A percentile compares a stretch with the other conserved stretches of the same genome.
Evolutionary conservation across 2,797 vertebrate species (phyloP).

Genomic region (Oreochromis grahami): DNA sequence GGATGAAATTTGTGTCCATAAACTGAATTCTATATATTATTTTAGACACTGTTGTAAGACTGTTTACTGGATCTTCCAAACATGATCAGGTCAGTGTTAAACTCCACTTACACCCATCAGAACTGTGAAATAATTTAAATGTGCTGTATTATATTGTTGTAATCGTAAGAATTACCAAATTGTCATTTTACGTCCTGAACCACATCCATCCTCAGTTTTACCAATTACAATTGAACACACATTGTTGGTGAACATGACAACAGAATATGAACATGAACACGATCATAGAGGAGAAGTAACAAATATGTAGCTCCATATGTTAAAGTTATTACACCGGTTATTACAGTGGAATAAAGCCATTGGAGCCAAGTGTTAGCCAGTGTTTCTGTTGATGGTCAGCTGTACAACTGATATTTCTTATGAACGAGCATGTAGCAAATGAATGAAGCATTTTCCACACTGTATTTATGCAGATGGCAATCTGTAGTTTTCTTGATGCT

Average conservation of each 20-base stretch:
- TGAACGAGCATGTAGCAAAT: neutral
- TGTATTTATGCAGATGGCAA: neutral
- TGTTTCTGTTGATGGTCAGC: neutral
- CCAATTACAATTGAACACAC: fast-evolving
- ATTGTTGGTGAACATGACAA: neutral
- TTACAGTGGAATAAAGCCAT: neutral
- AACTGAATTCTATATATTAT: neutral
- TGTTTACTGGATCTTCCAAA: neutral
- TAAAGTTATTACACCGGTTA: neutral
- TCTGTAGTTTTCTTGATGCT: neutral
- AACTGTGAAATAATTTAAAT: neutral
- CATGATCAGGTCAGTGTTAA: neutral
- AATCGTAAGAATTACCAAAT: neutral
- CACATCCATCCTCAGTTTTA: fast-evolving
- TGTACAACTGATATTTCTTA: neutral
- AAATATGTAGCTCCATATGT: fast-evolving
- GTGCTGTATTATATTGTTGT: neutral
- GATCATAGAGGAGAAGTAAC: neutral
- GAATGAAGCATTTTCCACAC: neutral
- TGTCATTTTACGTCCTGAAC: neutral
- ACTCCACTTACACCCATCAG: neutral
- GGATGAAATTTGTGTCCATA: neutral
- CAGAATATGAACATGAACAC: neutral
- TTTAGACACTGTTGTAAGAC: neutral
- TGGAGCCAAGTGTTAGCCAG: neutral